Evolutionary conservation across 1,140 invertebrate species (phyloP), one percentile per base, ranked within the genome.

Genomic region (Aphelinus atriplicis): DNA sequence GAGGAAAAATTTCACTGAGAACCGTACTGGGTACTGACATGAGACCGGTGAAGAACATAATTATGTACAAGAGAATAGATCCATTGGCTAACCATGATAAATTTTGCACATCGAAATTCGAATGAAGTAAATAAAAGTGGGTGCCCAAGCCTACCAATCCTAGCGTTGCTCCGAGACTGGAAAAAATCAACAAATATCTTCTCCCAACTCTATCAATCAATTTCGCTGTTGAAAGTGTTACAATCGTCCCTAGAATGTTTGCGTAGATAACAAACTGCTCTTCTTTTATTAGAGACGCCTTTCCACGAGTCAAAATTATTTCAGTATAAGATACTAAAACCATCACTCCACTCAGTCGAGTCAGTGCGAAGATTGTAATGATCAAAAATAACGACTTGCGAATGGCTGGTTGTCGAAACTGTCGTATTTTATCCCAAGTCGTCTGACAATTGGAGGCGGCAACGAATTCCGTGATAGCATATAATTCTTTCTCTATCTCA

Each of bases 301-400:
- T 89, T 43, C 90, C 86, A 73, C 87, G 82, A 42, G 90, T 88
- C 77, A 95, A 92, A 79, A 95, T 94, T 60, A 90, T 89, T 64
- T 93, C 91, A 1, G 92, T 89, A 80, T 94, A 94, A 46, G 92
- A 91, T 78, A 92, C 91, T 46, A 95, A 88, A 1, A 91, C 93
- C 61, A 92, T 93, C 7, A 93, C 91, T 0, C 94, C 93, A 67
- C 90, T 92, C 72, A 94, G 88, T 80, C 94, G 93, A 80, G 94
- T 93, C n/a, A 93, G 92, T 6, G 91, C 86, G 80, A 92, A 91
- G 64, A 95, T 88, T 4, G 90, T 86, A 26, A 91, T 77, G 45
- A 91, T 87, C 45, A 94, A 90, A 7, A 91, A 81, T 2, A 94
- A 81, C 4, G 91, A 92, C 77, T 90, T 91, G 70, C 90, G 88